Evolutionary conservation across 2,113 vertebrate species (phyloP).

Genomic region (Solea senegalensis): DNA sequence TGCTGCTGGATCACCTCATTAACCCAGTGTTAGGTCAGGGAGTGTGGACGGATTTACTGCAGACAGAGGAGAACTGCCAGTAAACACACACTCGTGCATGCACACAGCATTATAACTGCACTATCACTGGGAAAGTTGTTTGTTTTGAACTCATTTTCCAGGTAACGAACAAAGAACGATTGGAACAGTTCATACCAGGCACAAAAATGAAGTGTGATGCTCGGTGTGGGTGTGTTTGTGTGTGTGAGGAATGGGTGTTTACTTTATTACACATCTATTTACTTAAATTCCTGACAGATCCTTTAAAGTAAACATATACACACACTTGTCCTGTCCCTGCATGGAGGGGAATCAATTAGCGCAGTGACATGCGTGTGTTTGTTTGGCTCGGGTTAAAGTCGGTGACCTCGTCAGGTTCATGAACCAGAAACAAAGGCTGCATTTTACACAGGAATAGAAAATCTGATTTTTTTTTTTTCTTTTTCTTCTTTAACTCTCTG

Average conservation of each 20-base stretch:
- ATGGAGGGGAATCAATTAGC: slow-evolving; percentile 65
- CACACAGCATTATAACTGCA: slow-evolving; percentile 7
- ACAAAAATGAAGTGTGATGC: not conserved
- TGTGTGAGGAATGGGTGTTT: slow-evolving; percentile 50
- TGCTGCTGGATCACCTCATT: slow-evolving; percentile 67
- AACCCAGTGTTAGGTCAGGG: slow-evolving; percentile 39
- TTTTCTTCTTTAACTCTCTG: slow-evolving; percentile 53
- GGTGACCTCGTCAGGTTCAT: slow-evolving; percentile 60
- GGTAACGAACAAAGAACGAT: not conserved
- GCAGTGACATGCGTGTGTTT: slow-evolving; percentile 44
- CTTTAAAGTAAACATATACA: slow-evolving; percentile 64
- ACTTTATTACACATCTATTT: slow-evolving; percentile 72
- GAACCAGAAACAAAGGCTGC: slow-evolving; percentile 67
- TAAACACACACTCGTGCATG: slow-evolving; percentile 8
- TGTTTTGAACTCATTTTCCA: not conserved
- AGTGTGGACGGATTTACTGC: slow-evolving; percentile 60
- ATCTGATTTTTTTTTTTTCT: slow-evolving; percentile 40
- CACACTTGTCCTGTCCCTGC: slow-evolving; percentile 22
- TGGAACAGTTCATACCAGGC: not conserved
- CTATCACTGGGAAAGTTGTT: slow-evolving; percentile 19
- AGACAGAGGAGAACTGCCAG: slow-evolving; percentile 16
- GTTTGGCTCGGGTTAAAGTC: slow-evolving; percentile 60
- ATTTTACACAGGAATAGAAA: slow-evolving; percentile 50
- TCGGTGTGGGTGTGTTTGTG: not conserved
- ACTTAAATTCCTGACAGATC: slow-evolving; percentile 62